Conservation (phyloP, 2,113 vertebrate genomes). For the Astur gentilis region DNA sequence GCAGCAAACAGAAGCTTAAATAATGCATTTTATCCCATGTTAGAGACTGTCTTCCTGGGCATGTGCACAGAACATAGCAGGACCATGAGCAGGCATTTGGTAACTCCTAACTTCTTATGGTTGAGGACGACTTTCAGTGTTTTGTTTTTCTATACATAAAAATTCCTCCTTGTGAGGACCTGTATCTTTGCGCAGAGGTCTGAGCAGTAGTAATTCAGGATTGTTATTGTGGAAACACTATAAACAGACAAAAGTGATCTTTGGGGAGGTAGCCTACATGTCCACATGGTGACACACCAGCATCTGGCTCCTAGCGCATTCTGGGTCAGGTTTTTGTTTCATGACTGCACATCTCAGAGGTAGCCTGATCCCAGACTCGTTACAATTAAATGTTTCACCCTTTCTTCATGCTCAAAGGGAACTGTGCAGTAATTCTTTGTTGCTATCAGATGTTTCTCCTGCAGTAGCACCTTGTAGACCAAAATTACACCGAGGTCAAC, state of each 20-base stretch:
- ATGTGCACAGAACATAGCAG: not conserved
- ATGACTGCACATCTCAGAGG: not conserved
- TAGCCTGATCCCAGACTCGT: not conserved
- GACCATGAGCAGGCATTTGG: not conserved
- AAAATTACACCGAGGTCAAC: not conserved
- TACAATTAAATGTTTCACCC: not conserved
- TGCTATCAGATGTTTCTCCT: not conserved
- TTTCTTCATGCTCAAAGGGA: not conserved
- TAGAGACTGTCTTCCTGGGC: not conserved
- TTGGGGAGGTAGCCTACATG: rapidly evolving
- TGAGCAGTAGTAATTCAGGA: not conserved
- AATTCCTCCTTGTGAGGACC: not conserved
- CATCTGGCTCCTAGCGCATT: not conserved
- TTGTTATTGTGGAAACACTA: not conserved
- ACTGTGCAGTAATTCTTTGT: not conserved
- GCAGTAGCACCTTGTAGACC: not conserved
- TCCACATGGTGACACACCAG: not conserved
- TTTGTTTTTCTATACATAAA: not conserved
- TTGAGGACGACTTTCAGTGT: not conserved
- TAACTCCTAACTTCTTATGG: not conserved
- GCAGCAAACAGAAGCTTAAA: constrained; percentile 41
- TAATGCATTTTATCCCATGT: not conserved
- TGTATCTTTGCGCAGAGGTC: not conserved
- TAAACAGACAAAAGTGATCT: not conserved
- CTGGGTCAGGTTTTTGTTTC: not conserved